Percentiles rank a stretch among this genome's conserved stretches.
Conservation (phyloP, 2,113 vertebrate species). For the Ariopsis seemanni region DNA sequence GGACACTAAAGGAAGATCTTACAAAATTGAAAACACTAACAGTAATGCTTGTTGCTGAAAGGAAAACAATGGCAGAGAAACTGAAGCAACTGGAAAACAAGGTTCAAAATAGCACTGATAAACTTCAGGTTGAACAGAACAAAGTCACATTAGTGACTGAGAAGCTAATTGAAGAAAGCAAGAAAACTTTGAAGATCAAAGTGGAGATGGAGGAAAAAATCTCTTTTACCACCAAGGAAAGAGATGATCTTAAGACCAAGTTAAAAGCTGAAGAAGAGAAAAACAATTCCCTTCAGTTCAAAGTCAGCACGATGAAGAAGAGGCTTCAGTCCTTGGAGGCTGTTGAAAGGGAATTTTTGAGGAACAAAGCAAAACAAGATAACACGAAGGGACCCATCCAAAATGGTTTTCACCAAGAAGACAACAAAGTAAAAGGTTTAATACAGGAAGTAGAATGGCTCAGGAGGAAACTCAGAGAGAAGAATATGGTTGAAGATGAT, state of each 20-base stretch:
- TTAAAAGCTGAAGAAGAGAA: constrained; percentile 87
- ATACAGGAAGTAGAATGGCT: constrained; percentile 92
- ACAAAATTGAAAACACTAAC: constrained; percentile 95
- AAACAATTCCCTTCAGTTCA: constrained; percentile 85
- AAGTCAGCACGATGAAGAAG: constrained; percentile 87
- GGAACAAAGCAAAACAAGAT: constrained; percentile 87
- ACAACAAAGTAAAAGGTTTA: constrained; percentile 95
- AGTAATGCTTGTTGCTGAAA: constrained; percentile 93
- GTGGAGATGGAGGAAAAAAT: constrained; percentile 93
- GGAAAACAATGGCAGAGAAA: constrained; percentile 90
- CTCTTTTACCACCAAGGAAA: constrained; percentile 82
- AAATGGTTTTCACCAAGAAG: constrained; percentile 84
- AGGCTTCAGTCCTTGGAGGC: constrained; percentile 89
- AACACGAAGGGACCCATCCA: constrained; percentile 73
- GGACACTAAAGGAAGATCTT: constrained; percentile 89
- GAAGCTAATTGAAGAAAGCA: constrained; percentile 94
- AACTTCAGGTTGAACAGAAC: constrained; percentile 90
- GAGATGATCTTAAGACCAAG: constrained; percentile 87
- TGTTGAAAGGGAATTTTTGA: constrained; percentile 84
- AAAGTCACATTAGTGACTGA: constrained; percentile 91
- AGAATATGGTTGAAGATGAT: constrained; percentile 90
- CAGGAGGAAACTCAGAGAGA: constrained; percentile 87
- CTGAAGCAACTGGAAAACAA: constrained; percentile 93
- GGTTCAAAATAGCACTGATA: constrained; percentile 82
- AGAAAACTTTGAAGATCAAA: constrained; percentile 89